These are phyloP conservation scores for Laticauda colubrina DNA, from an alignment of 2,113 vertebrate genomes.

Conservation along the genomic window DNA sequence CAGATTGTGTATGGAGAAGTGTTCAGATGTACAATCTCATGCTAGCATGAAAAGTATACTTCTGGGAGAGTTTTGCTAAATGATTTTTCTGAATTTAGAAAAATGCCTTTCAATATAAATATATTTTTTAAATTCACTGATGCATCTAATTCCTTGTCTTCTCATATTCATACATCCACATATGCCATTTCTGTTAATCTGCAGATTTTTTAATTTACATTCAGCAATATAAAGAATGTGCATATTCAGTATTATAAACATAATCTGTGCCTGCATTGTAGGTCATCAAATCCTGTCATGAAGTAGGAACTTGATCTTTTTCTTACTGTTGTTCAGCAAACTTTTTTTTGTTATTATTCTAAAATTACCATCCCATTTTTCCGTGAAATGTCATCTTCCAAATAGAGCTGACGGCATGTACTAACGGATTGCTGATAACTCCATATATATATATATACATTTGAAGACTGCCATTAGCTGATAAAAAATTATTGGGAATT, in stretches of 20 bases:
- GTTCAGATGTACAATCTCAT: background rate
- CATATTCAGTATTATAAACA: conserved; percentile 1
- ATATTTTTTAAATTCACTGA: background rate
- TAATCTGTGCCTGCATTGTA: background rate
- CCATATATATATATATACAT: background rate
- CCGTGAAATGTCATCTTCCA: conserved; percentile 36
- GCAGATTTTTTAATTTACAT: conserved; percentile 7
- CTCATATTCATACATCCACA: background rate
- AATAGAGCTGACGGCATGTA: conserved; percentile 14
- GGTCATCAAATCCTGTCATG: conserved; percentile 15
- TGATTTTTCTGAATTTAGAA: background rate
- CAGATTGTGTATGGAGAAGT: background rate
- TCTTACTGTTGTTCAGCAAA: conserved; percentile 8
- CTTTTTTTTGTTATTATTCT: conserved; percentile 41
- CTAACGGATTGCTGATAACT: conserved; percentile 22
- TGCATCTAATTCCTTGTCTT: background rate
- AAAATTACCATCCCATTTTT: conserved; percentile 39
- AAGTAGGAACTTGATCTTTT: conserved; percentile 14
- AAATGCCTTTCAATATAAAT: background rate
- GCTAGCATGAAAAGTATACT: background rate
- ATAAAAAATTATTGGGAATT: conserved; percentile 29
- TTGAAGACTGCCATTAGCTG: conserved; percentile 17
- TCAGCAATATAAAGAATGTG: background rate
- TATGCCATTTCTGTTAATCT: background rate
- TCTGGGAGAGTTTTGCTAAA: background rate